Conservation (phyloP, 1,140 invertebrate species). For the Ctenoplectra terminalis region DNA sequence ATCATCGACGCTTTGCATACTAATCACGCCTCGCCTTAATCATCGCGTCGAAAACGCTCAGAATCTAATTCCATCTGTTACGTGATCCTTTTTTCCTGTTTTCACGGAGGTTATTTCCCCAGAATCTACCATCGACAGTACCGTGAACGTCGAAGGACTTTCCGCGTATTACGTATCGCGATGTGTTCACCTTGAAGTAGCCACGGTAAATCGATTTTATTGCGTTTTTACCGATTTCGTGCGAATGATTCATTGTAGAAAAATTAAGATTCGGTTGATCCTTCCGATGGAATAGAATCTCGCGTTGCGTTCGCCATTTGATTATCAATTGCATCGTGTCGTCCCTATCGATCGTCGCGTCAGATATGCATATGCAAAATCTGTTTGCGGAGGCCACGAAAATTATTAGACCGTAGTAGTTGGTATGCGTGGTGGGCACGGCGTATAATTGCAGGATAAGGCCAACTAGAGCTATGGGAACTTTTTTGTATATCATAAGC, state of each 20-base stretch:
- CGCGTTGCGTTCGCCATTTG: rapidly evolving
- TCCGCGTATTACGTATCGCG: constrained; percentile 48
- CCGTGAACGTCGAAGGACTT: constrained; percentile 41
- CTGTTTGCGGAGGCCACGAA: constrained; percentile 56
- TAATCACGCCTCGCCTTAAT: not conserved
- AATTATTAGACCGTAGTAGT: constrained; percentile 64
- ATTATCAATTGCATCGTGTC: not conserved
- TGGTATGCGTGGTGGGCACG: constrained; percentile 37
- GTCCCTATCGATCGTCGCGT: constrained; percentile 31
- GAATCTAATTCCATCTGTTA: constrained; percentile 8
- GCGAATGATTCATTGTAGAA: not conserved
- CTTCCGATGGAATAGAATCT: not conserved
- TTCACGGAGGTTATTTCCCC: constrained; percentile 21
- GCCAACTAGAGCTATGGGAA: constrained; percentile 57
- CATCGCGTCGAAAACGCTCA: not conserved
- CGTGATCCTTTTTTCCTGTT: constrained; percentile 23
- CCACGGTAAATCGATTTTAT: constrained; percentile 38
- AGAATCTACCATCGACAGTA: constrained; percentile 36
- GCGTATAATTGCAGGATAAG: constrained; percentile 60
- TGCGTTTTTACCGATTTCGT: not conserved
- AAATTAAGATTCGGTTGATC: not conserved
- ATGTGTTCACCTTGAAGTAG: constrained; percentile 40
- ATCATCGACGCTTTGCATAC: not conserved
- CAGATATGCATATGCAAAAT: constrained; percentile 28
- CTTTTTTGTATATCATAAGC: constrained; percentile 56